These are phyloP conservation scores for Watsonalla binaria DNA, from an alignment of 2,888 invertebrate genomes.

Conservation along the genomic window DNA sequence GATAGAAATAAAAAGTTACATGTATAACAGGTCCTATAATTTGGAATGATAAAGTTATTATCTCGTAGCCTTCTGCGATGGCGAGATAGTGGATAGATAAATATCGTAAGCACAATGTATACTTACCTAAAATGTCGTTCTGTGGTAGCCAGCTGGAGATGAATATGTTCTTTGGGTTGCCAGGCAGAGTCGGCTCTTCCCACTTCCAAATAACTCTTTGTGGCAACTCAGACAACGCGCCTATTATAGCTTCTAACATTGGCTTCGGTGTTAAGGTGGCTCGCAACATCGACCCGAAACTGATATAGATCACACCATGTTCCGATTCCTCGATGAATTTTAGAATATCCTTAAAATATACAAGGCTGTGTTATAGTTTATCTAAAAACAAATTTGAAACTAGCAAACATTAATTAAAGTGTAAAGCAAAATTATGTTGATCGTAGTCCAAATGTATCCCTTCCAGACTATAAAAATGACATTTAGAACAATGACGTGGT, in stretches of 20 bases:
- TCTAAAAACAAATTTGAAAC: no score
- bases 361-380: background rate
- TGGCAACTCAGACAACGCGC: constrained; percentile 79
- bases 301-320: constrained; percentile 85
- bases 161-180: constrained; percentile 79
- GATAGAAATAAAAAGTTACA: no score
- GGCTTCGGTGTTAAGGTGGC: constrained; percentile 79
- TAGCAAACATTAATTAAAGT: no score
- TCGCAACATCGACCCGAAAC: constrained; percentile 87
- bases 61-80: constrained; percentile 16
- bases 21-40: no score
- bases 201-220: constrained; percentile 87
- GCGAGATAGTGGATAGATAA: constrained; percentile 10
- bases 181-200: constrained; percentile 79
- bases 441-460: no score
- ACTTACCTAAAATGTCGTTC: constrained; percentile 80
- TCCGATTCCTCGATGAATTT: constrained; percentile 81
- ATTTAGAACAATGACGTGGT: no score
- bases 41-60: no score
- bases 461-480: no score
- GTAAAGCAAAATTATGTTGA: no score
- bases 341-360: constrained; percentile 71
- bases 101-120: background rate
- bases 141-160: constrained; percentile 83
- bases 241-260: constrained; percentile 79